A percentile compares a stretch with the other conserved stretches of the same genome.
Conservation (phyloP, 2,113 vertebrate species). For the Lampris incognitus region DNA sequence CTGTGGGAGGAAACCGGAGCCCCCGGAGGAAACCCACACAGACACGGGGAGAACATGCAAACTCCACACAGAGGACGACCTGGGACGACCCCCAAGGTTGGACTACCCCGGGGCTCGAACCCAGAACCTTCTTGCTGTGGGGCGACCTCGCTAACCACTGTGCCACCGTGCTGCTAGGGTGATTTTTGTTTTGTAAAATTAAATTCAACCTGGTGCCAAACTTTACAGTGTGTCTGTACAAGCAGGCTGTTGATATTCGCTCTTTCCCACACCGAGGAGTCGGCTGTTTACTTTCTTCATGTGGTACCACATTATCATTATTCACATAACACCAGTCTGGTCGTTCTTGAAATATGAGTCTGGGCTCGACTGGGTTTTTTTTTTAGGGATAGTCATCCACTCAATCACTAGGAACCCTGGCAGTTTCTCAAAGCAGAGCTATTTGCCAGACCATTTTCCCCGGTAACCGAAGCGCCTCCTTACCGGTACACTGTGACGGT, state of each 20-base stretch:
- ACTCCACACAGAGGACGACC: too few species aligned
- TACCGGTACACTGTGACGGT: constrained; percentile 25
- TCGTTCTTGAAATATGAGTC: constrained; percentile 26
- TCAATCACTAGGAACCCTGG: constrained; percentile 41
- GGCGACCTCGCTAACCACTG: too few species aligned
- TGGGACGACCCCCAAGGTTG: too few species aligned
- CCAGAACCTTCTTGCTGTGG: too few species aligned
- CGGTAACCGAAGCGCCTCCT: constrained; percentile 40
- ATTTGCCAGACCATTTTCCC: constrained; percentile 53
- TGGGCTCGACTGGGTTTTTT: constrained; percentile 34
- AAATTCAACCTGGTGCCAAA: too few species aligned
- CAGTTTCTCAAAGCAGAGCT: constrained; percentile 37
- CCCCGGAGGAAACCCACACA: too few species aligned
- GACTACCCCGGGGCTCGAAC: too few species aligned
- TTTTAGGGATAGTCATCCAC: constrained; percentile 42
- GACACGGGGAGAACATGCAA: too few species aligned
- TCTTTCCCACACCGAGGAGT: constrained; percentile 18
- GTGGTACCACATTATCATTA: background rate
- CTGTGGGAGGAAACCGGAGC: too few species aligned
- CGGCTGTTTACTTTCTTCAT: constrained; percentile 22
- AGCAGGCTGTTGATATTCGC: constrained; percentile 3
- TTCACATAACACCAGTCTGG: background rate
- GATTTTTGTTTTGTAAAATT: background rate
- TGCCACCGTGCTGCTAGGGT: background rate
- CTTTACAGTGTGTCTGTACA: background rate